A percentile compares a stretch with the other conserved stretches of the same genome.
Conservation (phyloP, 1,140 invertebrate species). For the Drosophila aff. region DNA sequence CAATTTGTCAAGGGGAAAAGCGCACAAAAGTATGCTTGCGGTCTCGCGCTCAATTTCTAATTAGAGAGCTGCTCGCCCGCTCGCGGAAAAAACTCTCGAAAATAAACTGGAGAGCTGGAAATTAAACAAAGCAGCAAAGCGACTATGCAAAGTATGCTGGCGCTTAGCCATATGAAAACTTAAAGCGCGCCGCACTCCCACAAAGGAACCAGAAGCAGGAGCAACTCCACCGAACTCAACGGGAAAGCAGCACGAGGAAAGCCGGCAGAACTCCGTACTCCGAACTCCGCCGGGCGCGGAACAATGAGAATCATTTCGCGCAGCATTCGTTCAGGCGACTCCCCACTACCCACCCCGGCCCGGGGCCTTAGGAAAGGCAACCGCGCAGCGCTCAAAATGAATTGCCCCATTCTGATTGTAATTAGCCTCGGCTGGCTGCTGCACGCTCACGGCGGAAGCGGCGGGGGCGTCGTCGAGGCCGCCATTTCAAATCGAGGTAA, state of each 20-base stretch:
- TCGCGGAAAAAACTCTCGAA: constrained; percentile 22
- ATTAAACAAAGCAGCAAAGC: constrained; percentile 58
- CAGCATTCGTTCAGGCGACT: constrained; percentile 67
- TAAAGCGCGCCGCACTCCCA: constrained; percentile 36
- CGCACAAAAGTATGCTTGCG: constrained; percentile 46
- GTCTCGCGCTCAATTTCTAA: constrained; percentile 60
- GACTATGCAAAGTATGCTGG: constrained; percentile 62
- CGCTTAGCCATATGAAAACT: constrained; percentile 51
- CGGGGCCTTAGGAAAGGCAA: constrained; percentile 24
- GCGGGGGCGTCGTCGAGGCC: constrained; percentile 61
- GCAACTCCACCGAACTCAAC: constrained; percentile 39
- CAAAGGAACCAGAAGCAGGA: neutral
- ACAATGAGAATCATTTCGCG: constrained; percentile 79
- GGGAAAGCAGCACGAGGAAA: constrained; percentile 15
- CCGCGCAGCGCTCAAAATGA: constrained; percentile 65
- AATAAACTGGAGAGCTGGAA: constrained; percentile 56
- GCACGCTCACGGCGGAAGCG: constrained; percentile 57
- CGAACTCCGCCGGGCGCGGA: constrained; percentile 40
- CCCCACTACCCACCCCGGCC: constrained; percentile 4
- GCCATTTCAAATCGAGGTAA: constrained; percentile 85
- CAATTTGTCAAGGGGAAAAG: constrained; percentile 46
- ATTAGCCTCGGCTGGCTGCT: constrained; percentile 82
- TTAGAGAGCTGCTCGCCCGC: constrained; percentile 36
- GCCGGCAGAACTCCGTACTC: neutral
- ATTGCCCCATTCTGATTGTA: constrained; percentile 84